phyloP scores from a whole-genome alignment of 2,888 invertebrate species.

The Catocala fraxini region DNA sequence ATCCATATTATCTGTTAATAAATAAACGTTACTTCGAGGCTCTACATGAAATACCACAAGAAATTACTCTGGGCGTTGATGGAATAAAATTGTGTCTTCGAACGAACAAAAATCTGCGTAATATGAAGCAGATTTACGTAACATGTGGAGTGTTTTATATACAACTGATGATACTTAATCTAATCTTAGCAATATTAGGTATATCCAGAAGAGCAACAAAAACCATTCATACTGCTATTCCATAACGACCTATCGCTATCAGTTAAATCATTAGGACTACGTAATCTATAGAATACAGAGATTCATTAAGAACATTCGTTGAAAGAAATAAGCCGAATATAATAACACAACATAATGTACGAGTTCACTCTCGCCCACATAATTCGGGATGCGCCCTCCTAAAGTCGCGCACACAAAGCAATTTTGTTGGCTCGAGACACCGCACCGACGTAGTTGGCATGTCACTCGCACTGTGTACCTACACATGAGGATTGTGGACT shows the following conservation, averaged over 20 bases:
- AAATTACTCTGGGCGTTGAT: too few relatives aligned
- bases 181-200: too few relatives aligned
- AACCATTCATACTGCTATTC: background rate
- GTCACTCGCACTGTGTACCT: constrained; percentile 69
- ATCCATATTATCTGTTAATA: constrained; percentile 68
- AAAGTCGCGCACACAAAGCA: constrained; percentile 73
- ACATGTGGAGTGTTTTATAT: too few relatives aligned
- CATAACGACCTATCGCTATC: background rate
- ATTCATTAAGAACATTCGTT: constrained; percentile 40
- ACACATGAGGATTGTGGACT: constrained; percentile 62
- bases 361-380: constrained; percentile 61
- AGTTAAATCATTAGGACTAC: background rate
- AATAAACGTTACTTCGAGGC: constrained; percentile 57
- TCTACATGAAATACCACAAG: constrained; percentile 32
- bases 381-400: constrained; percentile 65
- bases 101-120: too few relatives aligned
- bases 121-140: too few relatives aligned
- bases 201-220: background rate
- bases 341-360: constrained; percentile 58
- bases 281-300: constrained; percentile 5
- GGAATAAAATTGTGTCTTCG: too few relatives aligned
- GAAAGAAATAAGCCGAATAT: constrained; percentile 59
- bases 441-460: constrained; percentile 69
- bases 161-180: too few relatives aligned
- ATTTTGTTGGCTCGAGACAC: constrained; percentile 72